Percentiles rank a stretch among this genome's conserved stretches.
Conservation (phyloP, 1,140 invertebrate species). For the Neodiprion lecontei region DNA sequence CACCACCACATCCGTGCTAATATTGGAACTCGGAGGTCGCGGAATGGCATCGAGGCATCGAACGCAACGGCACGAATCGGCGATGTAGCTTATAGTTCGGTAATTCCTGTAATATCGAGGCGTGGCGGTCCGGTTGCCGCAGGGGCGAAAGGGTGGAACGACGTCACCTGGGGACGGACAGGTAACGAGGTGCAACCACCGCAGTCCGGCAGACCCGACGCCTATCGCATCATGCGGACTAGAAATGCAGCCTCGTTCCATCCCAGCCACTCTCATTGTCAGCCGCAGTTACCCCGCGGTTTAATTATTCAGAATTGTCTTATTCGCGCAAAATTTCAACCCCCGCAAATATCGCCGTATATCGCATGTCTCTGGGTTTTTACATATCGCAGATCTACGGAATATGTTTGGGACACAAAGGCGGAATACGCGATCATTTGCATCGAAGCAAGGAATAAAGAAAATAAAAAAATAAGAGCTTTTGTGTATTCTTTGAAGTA, state of each 20-base stretch:
- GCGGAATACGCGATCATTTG: too few species aligned
- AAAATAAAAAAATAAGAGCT: too few species aligned
- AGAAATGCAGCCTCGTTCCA: too few species aligned
- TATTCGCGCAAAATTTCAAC: neutral
- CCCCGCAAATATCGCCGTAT: too few species aligned
- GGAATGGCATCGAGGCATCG: slow-evolving; percentile 26
- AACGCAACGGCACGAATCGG: slow-evolving; percentile 36
- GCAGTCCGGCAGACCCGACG: slow-evolving; percentile 34
- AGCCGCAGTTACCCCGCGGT: neutral
- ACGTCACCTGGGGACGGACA: slow-evolving; percentile 26
- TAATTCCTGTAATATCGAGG: slow-evolving; percentile 51
- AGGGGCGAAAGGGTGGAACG: slow-evolving; percentile 30
- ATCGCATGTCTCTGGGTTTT: too few species aligned
- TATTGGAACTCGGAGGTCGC: slow-evolving; percentile 33
- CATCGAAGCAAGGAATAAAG: too few species aligned
- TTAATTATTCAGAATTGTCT: neutral
- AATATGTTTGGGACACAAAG: too few species aligned
- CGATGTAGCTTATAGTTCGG: slow-evolving; percentile 23
- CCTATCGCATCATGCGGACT: neutral
- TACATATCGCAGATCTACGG: too few species aligned
- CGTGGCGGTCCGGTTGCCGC: slow-evolving; percentile 41
- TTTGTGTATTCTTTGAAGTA: too few species aligned
- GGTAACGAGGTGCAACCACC: slow-evolving; percentile 49
- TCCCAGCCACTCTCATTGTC: too few species aligned
- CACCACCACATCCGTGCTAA: slow-evolving; percentile 40